A percentile compares a stretch with the other conserved stretches of the same genome.
phyloP scores from a whole-genome alignment of 2,113 vertebrate species.

The Tyto alba region DNA sequence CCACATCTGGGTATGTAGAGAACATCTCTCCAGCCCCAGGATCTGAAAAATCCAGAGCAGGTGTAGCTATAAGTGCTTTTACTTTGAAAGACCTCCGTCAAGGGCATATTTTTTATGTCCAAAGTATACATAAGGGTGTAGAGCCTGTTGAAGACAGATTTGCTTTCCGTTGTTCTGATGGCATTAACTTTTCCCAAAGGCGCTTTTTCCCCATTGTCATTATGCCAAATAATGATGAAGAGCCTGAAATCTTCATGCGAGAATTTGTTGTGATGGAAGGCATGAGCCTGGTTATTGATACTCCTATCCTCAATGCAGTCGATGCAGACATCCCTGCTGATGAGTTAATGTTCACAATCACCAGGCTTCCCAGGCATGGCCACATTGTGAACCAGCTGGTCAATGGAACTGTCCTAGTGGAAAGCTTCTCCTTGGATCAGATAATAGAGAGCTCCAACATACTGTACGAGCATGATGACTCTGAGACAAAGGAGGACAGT shows the following conservation, averaged over 20 bases:
- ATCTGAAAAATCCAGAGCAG: slow-evolving; percentile 92
- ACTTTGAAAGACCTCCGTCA: slow-evolving; percentile 88
- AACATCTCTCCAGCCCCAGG: slow-evolving; percentile 94
- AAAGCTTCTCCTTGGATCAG: slow-evolving; percentile 88
- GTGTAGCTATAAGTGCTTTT: slow-evolving; percentile 90
- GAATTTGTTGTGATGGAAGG: slow-evolving; percentile 98
- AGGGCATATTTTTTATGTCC: slow-evolving; percentile 89
- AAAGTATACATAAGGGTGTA: slow-evolving; percentile 90
- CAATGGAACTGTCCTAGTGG: slow-evolving; percentile 81
- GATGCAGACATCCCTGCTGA: slow-evolving; percentile 86
- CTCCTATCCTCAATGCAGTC: slow-evolving; percentile 86
- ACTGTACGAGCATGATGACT: slow-evolving; percentile 92
- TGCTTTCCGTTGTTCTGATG: slow-evolving; percentile 92
- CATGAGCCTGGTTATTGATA: slow-evolving; percentile 92
- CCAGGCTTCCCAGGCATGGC: slow-evolving; percentile 81
- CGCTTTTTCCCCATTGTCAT: slow-evolving; percentile 88
- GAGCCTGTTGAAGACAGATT: slow-evolving; percentile 94
- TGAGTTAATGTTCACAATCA: slow-evolving; percentile 82
- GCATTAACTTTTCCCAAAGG: slow-evolving; percentile 90
- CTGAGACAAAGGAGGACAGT: slow-evolving; percentile 88
- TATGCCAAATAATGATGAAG: slow-evolving; percentile 87
- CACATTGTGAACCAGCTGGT: slow-evolving; percentile 86
- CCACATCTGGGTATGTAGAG: slow-evolving; percentile 88
- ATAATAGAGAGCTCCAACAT: slow-evolving; percentile 90
- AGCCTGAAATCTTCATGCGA: slow-evolving; percentile 87